Conservation (phyloP, 2,113 vertebrate species). For the Festucalex cinctus region DNA sequence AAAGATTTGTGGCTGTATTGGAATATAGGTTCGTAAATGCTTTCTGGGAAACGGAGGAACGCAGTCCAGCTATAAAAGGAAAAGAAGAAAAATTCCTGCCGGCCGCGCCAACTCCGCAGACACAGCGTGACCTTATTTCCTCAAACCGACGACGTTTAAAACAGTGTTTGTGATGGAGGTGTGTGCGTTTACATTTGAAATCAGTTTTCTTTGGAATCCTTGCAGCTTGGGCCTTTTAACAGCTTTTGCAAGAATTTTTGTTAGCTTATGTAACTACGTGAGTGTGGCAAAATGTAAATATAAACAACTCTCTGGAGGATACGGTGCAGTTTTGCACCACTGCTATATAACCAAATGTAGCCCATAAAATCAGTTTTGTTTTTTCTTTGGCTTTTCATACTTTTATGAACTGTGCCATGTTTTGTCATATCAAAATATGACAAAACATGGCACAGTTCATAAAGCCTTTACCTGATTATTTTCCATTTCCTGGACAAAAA, state of each 20-base stretch:
- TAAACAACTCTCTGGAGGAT: background rate
- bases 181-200: background rate
- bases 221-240: too few species aligned
- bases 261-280: background rate
- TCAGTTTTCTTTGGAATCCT: background rate
- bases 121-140: conserved; percentile 33
- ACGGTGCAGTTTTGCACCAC: background rate
- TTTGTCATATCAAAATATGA: too few species aligned
- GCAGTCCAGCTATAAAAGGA: conserved; percentile 22
- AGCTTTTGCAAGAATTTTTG: background rate
- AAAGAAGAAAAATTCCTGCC: conserved; percentile 31
- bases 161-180: background rate
- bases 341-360: background rate
- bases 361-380: too few species aligned
- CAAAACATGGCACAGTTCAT: too few species aligned
- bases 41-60: conserved; percentile 29
- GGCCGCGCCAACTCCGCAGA: conserved; percentile 38
- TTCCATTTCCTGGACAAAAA: conserved; percentile 90
- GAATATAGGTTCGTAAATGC: conserved; percentile 14
- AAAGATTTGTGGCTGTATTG: background rate
- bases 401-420: too few species aligned
- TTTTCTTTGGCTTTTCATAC: too few species aligned
- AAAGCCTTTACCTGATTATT: conserved; percentile 77
- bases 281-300: background rate
- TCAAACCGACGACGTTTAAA: conserved; percentile 10